Base-by-base conservation (phyloP, 2,797 vertebrate genomes). In the Premnoplex brunnescens region DNA sequence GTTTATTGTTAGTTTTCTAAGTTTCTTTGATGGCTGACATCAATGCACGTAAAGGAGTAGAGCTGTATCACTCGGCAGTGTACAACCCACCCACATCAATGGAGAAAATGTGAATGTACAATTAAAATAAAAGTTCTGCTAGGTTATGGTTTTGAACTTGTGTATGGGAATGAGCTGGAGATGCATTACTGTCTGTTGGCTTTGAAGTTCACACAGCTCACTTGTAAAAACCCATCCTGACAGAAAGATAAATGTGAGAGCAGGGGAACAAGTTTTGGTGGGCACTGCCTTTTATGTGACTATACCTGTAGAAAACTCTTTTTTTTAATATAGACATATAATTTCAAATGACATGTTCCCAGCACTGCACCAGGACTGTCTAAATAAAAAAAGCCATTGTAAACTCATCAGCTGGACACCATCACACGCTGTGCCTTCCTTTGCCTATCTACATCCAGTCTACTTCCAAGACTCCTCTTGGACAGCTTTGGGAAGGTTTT, bases 81-180 rank as follows among this genome's bases (percentile, higher is more conserved):
- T 60, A 91, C 82, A 64, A 95, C 68, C 78, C 12, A 0, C 62
- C 71, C 73, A 64, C 21, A 0, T 62, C 74, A 88, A 10, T 36
- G 58, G 93, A 85, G 64, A 87, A 87, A 64, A 79, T 81, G 48
- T 58, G 91, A 94, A 69, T n/a, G 36, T 67, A 76, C 62, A 12
- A 58, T 83, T 73, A 37, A 94, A 96, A 96, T 88, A 96, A 96
- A 97, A 68, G 64, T 51, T 84, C 85, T 95, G 85, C 80, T 64
- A 91, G 96, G 94, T 77, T 74, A 75, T 5, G 4, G 63, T 43
- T 88, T 83, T 93, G 89, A 90, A 64, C 86, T 93, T 77, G 58
- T 55, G 85, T 88, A 28, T 96, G 90, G 88, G 91, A 94, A 59
- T 19, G 62, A 74, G 93, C 67, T 85, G 66, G 89, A 10, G 72